Conservation (phyloP, 2,797 vertebrate species). For the Acestrorhynchus altus region DNA sequence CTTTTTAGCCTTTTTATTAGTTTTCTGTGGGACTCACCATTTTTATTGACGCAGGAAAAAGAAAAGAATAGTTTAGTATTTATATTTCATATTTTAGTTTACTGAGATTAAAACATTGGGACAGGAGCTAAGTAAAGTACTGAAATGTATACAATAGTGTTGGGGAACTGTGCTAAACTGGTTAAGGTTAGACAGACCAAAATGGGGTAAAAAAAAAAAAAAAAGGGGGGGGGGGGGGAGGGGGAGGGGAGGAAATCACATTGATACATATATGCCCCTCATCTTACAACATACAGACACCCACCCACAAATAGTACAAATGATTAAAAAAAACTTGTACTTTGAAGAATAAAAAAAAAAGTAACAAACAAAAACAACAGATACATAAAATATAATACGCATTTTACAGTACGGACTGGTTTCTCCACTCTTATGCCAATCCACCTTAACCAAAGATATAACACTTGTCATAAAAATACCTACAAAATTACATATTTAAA, state of each 20-base stretch:
- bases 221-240: conserved; percentile 31
- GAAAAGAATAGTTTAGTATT: conserved; percentile 82
- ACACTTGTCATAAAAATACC: conserved; percentile 65
- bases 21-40: conserved; percentile 78
- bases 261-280: conserved; percentile 76
- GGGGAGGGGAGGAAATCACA: conserved; percentile 70
- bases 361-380: conserved; percentile 68
- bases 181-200: conserved; percentile 64
- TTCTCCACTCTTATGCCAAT: conserved; percentile 68
- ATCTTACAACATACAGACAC: conserved; percentile 72
- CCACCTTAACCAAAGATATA: conserved; percentile 66
- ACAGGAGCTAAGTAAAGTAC: conserved; percentile 80
- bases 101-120: conserved; percentile 74
- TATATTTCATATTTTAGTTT: conserved; percentile 84
- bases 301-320: conserved; percentile 77
- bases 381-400: conserved; percentile 85
- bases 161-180: conserved; percentile 72
- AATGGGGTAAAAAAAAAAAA: conserved; percentile 34
- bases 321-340: conserved; percentile 72
- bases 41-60: conserved; percentile 76
- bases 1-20: conserved; percentile 69
- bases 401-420: conserved; percentile 81
- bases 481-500: conserved; percentile 60
- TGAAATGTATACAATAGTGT: conserved; percentile 79
- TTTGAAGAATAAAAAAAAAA: conserved; percentile 75